phyloP scores from a whole-genome alignment of 2,797 vertebrate species.

The Rhinophrynus dorsalis region DNA sequence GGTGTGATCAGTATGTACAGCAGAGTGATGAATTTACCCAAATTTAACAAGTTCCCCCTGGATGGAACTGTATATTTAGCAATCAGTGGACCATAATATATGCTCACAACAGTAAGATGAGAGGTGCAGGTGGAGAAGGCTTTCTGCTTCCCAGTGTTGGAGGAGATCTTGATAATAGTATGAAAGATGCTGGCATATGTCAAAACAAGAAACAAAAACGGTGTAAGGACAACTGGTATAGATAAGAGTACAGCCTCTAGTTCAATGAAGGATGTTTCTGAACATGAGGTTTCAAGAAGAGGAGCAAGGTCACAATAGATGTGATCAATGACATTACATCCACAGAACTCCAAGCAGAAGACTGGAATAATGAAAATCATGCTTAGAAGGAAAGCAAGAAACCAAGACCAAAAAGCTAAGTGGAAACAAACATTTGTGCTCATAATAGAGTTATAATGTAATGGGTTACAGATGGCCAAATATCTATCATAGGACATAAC shows the following conservation, averaged over 20 bases:
- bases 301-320: no score
- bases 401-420: no score
- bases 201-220: background rate
- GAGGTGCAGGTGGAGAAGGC: background rate
- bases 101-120: background rate
- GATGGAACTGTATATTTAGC: background rate
- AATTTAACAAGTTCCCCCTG: background rate
- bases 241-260: background rate
- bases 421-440: no score
- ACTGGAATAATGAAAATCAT: no score
- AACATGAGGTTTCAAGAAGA: background rate
- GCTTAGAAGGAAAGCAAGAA: no score
- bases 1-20: background rate
- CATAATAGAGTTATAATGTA: no score
- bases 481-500: no score
- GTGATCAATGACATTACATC: no score
- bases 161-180: background rate
- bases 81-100: background rate
- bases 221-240: background rate
- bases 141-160: background rate
- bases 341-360: no score
- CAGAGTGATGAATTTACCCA: background rate
- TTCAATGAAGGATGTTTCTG: background rate
- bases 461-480: no score
- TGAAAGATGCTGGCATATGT: background rate